A percentile compares a stretch with the other conserved stretches of the same genome.
Conservation (phyloP, 2,888 invertebrate genomes). For the Ellobium chinense region DNA sequence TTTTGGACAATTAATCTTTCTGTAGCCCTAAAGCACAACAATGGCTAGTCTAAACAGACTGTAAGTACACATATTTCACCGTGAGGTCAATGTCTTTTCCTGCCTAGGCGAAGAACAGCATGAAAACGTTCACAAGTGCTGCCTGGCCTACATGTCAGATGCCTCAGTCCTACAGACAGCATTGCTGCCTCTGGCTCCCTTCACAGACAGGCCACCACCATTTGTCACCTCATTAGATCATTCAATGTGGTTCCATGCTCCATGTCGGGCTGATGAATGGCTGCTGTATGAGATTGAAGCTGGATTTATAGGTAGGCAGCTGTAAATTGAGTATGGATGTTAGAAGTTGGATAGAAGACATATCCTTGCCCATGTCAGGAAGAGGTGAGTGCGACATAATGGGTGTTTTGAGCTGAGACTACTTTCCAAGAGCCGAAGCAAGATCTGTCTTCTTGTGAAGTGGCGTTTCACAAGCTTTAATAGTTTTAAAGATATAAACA, state of each 20-base stretch:
- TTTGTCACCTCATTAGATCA: conserved; percentile 78
- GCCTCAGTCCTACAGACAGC: conserved; percentile 72
- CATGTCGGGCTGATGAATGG: conserved; percentile 79
- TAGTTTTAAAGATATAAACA: no score
- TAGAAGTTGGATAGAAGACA: no score
- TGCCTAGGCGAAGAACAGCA: conserved; percentile 43
- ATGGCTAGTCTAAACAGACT: neutral
- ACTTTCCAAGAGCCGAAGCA: no score
- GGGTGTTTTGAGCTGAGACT: no score
- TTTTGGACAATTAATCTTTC: no score
- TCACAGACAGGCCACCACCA: conserved; percentile 64
- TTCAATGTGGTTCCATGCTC: conserved; percentile 79
- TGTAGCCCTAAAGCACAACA: no score
- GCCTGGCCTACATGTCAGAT: conserved; percentile 79
- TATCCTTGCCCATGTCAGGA: no score
- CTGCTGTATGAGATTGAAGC: conserved; percentile 79
- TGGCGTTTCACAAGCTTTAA: no score
- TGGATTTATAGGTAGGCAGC: conserved; percentile 6
- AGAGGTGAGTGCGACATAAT: neutral
- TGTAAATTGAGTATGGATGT: no score
- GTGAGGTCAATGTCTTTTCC: no score
- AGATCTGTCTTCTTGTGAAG: no score
- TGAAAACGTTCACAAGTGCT: conserved; percentile 77
- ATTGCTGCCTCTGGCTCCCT: conserved; percentile 60
- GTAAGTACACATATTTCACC: neutral